Evolutionary conservation across 2,888 invertebrate species (phyloP).

Genomic region (Drosophila imparisetae): DNA sequence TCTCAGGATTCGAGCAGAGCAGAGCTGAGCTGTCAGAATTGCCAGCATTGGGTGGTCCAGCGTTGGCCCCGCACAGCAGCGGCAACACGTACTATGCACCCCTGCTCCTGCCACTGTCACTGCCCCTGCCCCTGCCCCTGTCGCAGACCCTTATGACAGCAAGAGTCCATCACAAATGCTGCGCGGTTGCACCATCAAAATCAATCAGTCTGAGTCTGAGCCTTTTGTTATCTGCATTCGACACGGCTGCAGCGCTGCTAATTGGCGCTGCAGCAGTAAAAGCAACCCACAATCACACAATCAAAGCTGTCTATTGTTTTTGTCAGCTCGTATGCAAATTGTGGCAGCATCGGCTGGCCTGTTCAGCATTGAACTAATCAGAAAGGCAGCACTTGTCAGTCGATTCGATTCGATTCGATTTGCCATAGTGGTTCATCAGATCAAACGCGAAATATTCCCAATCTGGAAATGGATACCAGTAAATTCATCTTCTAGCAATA

Average conservation of each 20-base stretch:
- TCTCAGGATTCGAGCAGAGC: slow-evolving; percentile 13
- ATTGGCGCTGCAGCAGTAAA: slow-evolving; percentile 46
- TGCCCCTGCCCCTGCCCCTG: background rate
- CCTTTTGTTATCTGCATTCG: slow-evolving; percentile 59
- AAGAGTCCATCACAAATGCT: slow-evolving; percentile 25
- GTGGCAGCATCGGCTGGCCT: slow-evolving; percentile 18
- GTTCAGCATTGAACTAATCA: slow-evolving; percentile 38
- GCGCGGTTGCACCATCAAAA: slow-evolving; percentile 51
- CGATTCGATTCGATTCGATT: slow-evolving; percentile 63
- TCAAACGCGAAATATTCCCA: slow-evolving; percentile 4
- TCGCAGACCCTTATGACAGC: slow-evolving; percentile 57
- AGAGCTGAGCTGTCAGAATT: slow-evolving; percentile 49
- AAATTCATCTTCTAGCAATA: slow-evolving; percentile 26
- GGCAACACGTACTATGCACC: slow-evolving; percentile 58
- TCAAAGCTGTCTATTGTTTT: slow-evolving; percentile 56
- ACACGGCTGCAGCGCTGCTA: slow-evolving; percentile 66
- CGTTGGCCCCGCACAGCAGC: slow-evolving; percentile 36
- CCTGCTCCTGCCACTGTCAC: background rate
- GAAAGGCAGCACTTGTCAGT: slow-evolving; percentile 61
- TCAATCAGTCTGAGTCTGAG: slow-evolving; percentile 61
- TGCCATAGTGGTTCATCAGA: slow-evolving; percentile 53
- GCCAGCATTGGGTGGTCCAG: slow-evolving; percentile 69
- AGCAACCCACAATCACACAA: slow-evolving; percentile 37
- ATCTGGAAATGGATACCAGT: background rate
- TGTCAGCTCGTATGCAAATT: slow-evolving; percentile 60